Evolutionary conservation across 2,888 invertebrate genomes (phyloP), one percentile per base, ranked within the genome.

Genomic region (Phytoseiulus persimilis): DNA sequence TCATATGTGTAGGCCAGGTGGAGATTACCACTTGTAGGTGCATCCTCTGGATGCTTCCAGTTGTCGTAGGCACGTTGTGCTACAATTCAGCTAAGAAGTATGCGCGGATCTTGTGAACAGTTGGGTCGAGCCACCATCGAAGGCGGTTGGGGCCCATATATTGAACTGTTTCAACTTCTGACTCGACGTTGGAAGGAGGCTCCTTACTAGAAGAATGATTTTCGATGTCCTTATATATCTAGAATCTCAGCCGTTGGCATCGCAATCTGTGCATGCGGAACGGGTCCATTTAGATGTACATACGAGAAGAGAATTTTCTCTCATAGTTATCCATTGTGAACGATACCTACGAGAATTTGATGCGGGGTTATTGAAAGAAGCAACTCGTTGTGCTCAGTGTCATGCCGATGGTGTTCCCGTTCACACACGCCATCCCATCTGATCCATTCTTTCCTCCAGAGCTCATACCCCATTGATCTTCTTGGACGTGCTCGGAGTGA

Each of bases 21-120:
- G 28, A 6, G 11, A 23, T 65, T 11, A 65, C 65, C 65, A 18
- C 9, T 65, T 65, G 1, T 83, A 83, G 83, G 18, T 83, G 45
- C 32, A 87, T 87, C 87, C 87, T 45, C 33, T 83, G 87, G 87
- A 6, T 87, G 33, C n/a, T 33, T 33, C 1, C 32, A 33, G 31
- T 45, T 28, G 87, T 45, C 32, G 87, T 87, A 32, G 87, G 87
- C 87, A 87, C 87, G 32, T 33, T 87, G 87, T 87, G 33, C 87
- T 87, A 87, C 32, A 87, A 65, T 65, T 23, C 65, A 65, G 2
- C 28, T 65, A 11, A 14, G 65, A 65, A 2, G 65, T 18, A 23
- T 23, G 5, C 65, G 65, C 65, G 5, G 65, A 23, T 14, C 1
- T 14, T 23, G 65, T 14, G 18, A 28, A 28, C 65, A 11, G 18